Evolutionary conservation across 2,888 invertebrate genomes (phyloP), one percentile per base, ranked within the genome.

Genomic region (Malthinus flaveolus): DNA sequence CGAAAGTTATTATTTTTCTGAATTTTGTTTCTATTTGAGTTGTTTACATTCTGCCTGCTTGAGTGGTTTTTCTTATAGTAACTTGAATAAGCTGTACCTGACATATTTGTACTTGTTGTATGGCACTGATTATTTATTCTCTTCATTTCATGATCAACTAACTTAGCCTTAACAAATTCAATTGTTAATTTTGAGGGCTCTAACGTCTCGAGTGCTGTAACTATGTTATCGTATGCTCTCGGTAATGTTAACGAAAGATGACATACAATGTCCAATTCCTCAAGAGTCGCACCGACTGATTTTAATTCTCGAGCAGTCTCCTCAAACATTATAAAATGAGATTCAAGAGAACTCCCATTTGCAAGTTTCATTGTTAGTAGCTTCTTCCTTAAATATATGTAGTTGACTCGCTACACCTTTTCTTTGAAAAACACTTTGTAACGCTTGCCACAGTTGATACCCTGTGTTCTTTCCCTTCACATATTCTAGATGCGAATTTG

Each of bases 391-490:
- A 69, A 49, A 44, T 61, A 66, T 7, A 68, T n/a, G n/a, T n/a
- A n/a, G 44, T 47, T 70, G 69, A 13, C 59, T 66, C 6, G 67
- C 66, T 23, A 70, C 48, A 6, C 68, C 66, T 59, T 66, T 68
- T 36, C 65, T 62, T 59, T 68, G 62, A 44, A 68, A 69, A 8
- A 62, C 62, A 1, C 33, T 35, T 62, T 65, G 60, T 13, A 70
- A 46, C 9, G 68, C 66, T 48, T 56, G 61, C 69, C 69, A 69
- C 66, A 71, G 69, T 45, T 63, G 12, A 56, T 49, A 68, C 10
- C 65, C 65, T 36, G 62, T 68, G 7, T 56, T 49, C 56, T 64
- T 66, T 13, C 68, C 67, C 56, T 68, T 69, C 10, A 70, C 49
- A 52, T 65, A 63, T 36, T 71, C 61, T 9, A 70, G 49, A 46